Evolutionary conservation across 2,113 vertebrate species (phyloP), one percentile per base, ranked within the genome.

Genomic region (Ahaetulla prasina): DNA sequence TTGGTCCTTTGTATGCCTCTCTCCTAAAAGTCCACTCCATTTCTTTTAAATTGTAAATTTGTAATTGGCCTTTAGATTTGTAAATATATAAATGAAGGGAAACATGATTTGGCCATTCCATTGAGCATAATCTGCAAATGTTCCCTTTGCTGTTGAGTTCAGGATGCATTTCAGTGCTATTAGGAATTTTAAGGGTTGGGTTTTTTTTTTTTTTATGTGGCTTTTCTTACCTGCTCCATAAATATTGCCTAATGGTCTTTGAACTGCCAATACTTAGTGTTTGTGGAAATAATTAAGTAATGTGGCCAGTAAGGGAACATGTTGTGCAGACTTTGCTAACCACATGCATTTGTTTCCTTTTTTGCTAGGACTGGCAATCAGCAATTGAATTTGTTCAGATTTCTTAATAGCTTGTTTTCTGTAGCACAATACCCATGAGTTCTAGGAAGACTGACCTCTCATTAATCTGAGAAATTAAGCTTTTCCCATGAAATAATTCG

Each of bases 321-420:
- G 84, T 52, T 4, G 2, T 0, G 0, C 86, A 88, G n/a, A 35
- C 68, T 50, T 92, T 89, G 89, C 23, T 93, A 93, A 93, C 47
- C 12, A 10, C 53, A 30, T 92, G 89, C 50, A 47, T 91, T 39
- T 90, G 35, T 68, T 39, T 1, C 57, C 63, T 93, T 92, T 93
- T 94, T 68, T 25, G 49, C 22, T 54, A 47, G 49, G 90, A 91
- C 94, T 87, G 74, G 30, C 80, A 86, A 39, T 94, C 91, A 63
- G 16, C 10, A 94, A 94, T 90, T 89, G 93, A 30, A 93, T 39
- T 16, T 50, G 89, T 0, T 74, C 50, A 92, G 8, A 52, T 91
- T 91, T 93, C 85, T 88, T 92, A 91, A 88, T 85, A 23, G 27
- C 22, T 0, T 92, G 14, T 93, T 95, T 96, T 95, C 88, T 85